These are phyloP conservation scores for Acronicta leporina DNA, from an alignment of 2,888 invertebrate species.

Conservation along the genomic window DNA sequence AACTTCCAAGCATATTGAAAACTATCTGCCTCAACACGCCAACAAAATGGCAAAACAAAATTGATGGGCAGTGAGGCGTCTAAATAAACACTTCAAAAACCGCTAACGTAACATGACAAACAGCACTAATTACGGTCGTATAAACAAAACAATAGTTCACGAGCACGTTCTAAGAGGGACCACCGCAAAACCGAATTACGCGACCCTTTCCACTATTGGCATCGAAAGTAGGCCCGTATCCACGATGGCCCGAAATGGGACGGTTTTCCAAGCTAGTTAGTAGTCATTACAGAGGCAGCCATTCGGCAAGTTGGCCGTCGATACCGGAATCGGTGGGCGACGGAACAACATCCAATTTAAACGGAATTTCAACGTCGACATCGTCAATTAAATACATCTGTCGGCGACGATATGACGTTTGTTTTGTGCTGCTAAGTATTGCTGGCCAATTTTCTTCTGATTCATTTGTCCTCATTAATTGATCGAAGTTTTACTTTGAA, in stretches of 20 bases:
- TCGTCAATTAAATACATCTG: conserved; percentile 69
- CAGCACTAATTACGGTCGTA: conserved; percentile 70
- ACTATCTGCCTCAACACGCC: conserved; percentile 8
- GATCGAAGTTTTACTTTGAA: conserved; percentile 36
- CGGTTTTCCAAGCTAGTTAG: conserved; percentile 70
- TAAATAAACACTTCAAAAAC: conserved; percentile 57
- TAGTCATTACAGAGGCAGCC: conserved; percentile 76
- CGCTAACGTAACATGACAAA: conserved; percentile 68
- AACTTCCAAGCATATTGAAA: conserved; percentile 12
- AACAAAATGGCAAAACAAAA: conserved; percentile 23
- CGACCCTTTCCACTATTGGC: conserved; percentile 70
- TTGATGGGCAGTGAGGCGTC: conserved; percentile 35
- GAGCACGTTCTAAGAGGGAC: conserved; percentile 64
- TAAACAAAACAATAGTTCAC: conserved; percentile 74
- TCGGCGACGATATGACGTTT: conserved; percentile 64
- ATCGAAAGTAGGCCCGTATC: conserved; percentile 66
- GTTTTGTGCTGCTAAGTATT: conserved; percentile 60
- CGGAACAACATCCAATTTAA: conserved; percentile 76
- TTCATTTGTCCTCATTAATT: conserved; percentile 61
- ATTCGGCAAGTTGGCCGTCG: conserved; percentile 69
- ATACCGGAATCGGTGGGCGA: conserved; percentile 64
- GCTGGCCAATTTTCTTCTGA: conserved; percentile 63
- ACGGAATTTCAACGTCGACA: conserved; percentile 74
- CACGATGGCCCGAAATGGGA: conserved; percentile 23
- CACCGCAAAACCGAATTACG: conserved; percentile 78